Evolutionary conservation across 2,797 vertebrate species (phyloP).

Genomic region (Sphenodon punctatus): DNA sequence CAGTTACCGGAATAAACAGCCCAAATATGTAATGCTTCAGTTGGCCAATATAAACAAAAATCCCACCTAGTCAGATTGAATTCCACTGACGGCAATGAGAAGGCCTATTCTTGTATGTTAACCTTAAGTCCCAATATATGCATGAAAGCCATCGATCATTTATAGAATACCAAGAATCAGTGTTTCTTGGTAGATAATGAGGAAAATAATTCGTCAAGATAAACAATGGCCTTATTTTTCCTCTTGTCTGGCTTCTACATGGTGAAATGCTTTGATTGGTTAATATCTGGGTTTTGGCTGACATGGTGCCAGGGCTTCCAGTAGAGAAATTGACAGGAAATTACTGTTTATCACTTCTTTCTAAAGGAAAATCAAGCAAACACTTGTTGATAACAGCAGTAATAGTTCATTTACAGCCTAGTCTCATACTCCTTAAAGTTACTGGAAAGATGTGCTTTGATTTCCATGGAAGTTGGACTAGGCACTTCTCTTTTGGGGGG

Average conservation of each 20-base stretch:
- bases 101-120: conserved; percentile 44
- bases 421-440: too few relatives aligned
- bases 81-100: conserved; percentile 47
- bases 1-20: conserved; percentile 64
- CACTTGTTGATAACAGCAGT: too few relatives aligned
- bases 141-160: conserved; percentile 15
- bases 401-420: too few relatives aligned
- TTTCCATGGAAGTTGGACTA: too few relatives aligned
- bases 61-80: conserved; percentile 61
- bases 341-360: background rate
- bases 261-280: background rate
- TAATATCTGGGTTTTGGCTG: background rate
- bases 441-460: too few relatives aligned
- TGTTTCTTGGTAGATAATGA: conserved; percentile 13
- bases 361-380: background rate
- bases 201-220: background rate
- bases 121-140: conserved; percentile 31
- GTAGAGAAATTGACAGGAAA: background rate
- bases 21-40: conserved; percentile 21
- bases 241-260: background rate
- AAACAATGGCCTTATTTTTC: background rate
- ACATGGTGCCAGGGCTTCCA: background rate
- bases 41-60: conserved; percentile 67
- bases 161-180: conserved; percentile 24
- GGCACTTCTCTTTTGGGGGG: too few relatives aligned